phyloP scores from a whole-genome alignment of 2,113 vertebrate species.

The Synodontis membranacea region DNA sequence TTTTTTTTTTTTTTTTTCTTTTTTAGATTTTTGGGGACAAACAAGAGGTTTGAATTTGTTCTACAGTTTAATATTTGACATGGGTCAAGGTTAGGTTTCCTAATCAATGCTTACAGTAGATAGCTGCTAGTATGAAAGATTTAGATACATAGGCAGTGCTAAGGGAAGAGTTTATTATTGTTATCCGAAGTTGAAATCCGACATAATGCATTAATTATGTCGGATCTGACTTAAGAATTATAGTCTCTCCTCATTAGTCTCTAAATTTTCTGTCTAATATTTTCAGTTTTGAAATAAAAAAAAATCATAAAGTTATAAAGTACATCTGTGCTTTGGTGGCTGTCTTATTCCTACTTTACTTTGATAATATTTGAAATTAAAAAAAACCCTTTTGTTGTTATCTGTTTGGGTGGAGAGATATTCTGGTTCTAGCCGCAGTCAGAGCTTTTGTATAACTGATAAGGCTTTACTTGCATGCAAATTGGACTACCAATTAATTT shows the following conservation, averaged over 20 bases:
- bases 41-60: not conserved
- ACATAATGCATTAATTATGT: not conserved
- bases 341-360: too few species aligned
- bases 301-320: too few species aligned
- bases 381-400: too few species aligned
- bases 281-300: too few species aligned
- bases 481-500: not conserved
- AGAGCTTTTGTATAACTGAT: not conserved
- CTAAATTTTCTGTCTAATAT: too few species aligned
- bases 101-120: not conserved
- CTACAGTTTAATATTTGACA: not conserved
- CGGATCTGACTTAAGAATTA: not conserved
- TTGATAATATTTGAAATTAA: too few species aligned
- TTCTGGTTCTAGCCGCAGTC: not conserved
- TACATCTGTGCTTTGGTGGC: too few species aligned
- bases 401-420: not conserved
- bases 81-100: not conserved
- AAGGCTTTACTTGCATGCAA: not conserved
- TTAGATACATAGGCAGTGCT: not conserved
- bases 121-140: not conserved
- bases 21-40: not conserved
- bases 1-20: too few species aligned
- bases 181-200: not conserved
- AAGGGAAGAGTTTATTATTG: not conserved
- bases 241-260: not conserved